A percentile compares a stretch with the other conserved stretches of the same genome.
These are phyloP conservation scores for Adelognathus sp. DNA, from an alignment of 2,888 invertebrate genomes.

Conservation along the genomic window DNA sequence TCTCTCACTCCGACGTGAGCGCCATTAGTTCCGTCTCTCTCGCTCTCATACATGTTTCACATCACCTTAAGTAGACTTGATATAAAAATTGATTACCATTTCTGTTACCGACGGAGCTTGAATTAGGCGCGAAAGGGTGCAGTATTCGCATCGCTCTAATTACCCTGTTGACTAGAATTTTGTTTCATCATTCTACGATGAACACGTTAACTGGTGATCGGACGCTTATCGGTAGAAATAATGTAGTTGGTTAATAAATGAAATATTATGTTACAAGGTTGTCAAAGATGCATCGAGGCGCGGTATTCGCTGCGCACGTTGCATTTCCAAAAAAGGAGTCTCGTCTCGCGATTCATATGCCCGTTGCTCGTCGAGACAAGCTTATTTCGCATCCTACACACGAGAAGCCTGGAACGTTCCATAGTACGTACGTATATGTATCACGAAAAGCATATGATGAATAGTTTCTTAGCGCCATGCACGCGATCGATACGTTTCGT, in stretches of 20 bases:
- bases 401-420: neutral
- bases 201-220: neutral
- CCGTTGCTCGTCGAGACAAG: neutral
- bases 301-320: neutral
- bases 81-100: no score
- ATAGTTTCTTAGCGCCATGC: constrained; percentile 46
- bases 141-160: neutral
- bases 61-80: neutral
- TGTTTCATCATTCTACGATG: no score
- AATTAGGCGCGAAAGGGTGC: neutral
- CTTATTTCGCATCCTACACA: constrained; percentile 12
- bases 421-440: neutral
- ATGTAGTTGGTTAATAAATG: neutral
- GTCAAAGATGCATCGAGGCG: constrained; percentile 22
- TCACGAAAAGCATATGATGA: constrained; percentile 23
- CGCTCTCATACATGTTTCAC: neutral
- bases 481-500: constrained; percentile 44
- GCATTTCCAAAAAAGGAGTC: constrained; percentile 53
- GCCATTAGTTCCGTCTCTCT: no score
- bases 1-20: no score
- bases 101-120: neutral
- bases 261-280: neutral
- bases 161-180: no score
- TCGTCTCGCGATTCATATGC: constrained; percentile 33
- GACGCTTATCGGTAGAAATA: neutral